phyloP scores from a whole-genome alignment of 1,140 invertebrate species.

The Euwallacea fornicatus region DNA sequence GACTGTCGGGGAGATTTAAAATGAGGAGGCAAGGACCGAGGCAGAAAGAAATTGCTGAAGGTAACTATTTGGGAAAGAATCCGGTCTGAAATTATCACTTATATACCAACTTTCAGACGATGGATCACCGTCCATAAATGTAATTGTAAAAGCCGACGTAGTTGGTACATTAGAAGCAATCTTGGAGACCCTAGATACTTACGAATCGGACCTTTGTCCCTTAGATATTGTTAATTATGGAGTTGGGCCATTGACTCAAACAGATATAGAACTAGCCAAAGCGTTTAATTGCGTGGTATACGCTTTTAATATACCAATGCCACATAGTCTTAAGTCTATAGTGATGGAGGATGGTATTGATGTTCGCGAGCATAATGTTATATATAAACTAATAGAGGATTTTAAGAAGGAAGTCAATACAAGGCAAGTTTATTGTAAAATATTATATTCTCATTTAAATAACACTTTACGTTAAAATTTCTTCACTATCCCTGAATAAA shows the following conservation, averaged over 20 bases:
- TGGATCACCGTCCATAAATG: slow-evolving; percentile 57
- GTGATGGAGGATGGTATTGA: slow-evolving; percentile 61
- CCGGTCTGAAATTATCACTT: slow-evolving; percentile 2
- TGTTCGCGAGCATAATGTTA: slow-evolving; percentile 79
- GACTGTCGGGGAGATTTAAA: slow-evolving; percentile 62
- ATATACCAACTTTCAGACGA: slow-evolving; percentile 41
- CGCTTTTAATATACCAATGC: slow-evolving; percentile 76
- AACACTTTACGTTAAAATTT: neutral
- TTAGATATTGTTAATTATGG: slow-evolving; percentile 89
- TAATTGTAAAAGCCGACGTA: slow-evolving; percentile 77
- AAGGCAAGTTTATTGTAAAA: slow-evolving; percentile 14
- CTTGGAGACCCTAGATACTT: slow-evolving; percentile 87
- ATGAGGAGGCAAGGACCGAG: slow-evolving; percentile 57
- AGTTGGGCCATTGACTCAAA: slow-evolving; percentile 81
- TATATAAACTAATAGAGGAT: slow-evolving; percentile 90
- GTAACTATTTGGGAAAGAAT: slow-evolving; percentile 39
- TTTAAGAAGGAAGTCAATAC: slow-evolving; percentile 77
- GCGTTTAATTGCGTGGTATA: slow-evolving; percentile 85
- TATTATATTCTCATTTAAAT: neutral
- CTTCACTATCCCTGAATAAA: neutral
- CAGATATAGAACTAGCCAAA: slow-evolving; percentile 84
- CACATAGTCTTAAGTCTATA: slow-evolving; percentile 54
- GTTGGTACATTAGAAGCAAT: slow-evolving; percentile 93
- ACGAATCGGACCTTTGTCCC: slow-evolving; percentile 73
- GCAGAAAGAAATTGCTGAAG: slow-evolving; percentile 61